A percentile compares a stretch with the other conserved stretches of the same genome.
Evolutionary conservation across 1,140 invertebrate species (phyloP).

Genomic region (Bombus terrestris): DNA sequence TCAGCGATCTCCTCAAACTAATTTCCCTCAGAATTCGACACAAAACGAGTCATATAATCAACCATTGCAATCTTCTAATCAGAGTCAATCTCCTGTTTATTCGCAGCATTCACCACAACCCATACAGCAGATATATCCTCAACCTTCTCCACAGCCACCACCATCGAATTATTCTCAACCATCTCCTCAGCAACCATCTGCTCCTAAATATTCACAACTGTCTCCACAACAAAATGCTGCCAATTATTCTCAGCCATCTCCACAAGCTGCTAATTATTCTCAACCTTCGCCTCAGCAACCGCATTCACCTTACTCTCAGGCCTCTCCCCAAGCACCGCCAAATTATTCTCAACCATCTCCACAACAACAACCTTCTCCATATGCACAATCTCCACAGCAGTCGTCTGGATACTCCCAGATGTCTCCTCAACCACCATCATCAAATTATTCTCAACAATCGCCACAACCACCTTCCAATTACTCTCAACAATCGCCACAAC

Average conservation of each 20-base stretch:
- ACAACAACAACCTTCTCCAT: constrained; percentile 69
- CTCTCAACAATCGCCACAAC: constrained; percentile 70
- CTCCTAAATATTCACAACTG: constrained; percentile 73
- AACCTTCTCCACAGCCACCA: constrained; percentile 68
- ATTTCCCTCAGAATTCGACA: constrained; percentile 59
- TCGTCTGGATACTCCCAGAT: constrained; percentile 73
- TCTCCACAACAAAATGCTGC: constrained; percentile 69
- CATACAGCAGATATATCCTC: constrained; percentile 67
- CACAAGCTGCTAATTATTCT: constrained; percentile 61
- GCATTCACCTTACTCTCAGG: constrained; percentile 73
- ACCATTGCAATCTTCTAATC: constrained; percentile 45
- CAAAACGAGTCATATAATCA: constrained; percentile 53
- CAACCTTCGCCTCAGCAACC: constrained; percentile 74
- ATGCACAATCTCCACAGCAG: constrained; percentile 75
- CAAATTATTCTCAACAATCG: constrained; percentile 74
- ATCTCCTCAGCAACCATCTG: constrained; percentile 68
- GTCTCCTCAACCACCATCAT: constrained; percentile 68
- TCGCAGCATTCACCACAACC: constrained; percentile 77
- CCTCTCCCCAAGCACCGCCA: constrained; percentile 69
- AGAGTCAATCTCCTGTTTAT: constrained; percentile 69
- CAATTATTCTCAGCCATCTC: constrained; percentile 71
- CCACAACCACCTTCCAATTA: constrained; percentile 74
- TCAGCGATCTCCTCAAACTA: constrained; percentile 66
- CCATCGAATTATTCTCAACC: constrained; percentile 71
- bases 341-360: constrained; percentile 73